Base-by-base conservation (phyloP, 2,888 invertebrate genomes). In the Pammene aurita region DNA sequence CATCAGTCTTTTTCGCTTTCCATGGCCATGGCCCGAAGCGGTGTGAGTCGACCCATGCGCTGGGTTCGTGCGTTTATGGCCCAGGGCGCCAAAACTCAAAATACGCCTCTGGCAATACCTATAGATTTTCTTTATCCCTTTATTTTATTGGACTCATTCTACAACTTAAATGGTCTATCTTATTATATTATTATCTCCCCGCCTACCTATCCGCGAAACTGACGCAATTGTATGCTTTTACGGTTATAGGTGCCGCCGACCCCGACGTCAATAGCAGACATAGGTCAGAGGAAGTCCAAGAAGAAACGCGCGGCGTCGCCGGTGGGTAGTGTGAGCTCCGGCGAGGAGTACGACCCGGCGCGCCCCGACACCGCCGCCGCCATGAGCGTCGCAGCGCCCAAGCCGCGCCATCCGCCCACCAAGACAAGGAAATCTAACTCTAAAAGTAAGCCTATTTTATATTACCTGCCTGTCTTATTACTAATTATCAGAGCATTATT, bases 271-370 rank as follows among this genome's bases (percentile, higher is more conserved):
- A 83, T 91, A 72, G 83, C 88, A 1, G 91, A 92, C 70, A 77
- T 92, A 67, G 90, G 90, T 13, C 91, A 86, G 73, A 84, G 88
- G 67, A 92, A 89, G 76, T 90, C 90, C 0, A 92, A 92, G 77
- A 92, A 92, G 80, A 92, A 92, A 73, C 81, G 88, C 50, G 84
- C 84, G 0, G 86, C 88, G 1, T 90, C 92, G 7, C 92, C 93
- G 0, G 86, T 83, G 1, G 77, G 83, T 44, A 90, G 92, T 71
- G 89, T 85, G 38, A 92, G 92, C 72, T 93, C 93, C 4, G 93
- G 93, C 60, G 93, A 93, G 75, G 93, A 93, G 76, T 93, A 93
- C 66, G 90, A 92, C 72, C 92, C 93, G 5, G 77, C 85, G 9
- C 82, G 85, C 5, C 90, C 89, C 0, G 92, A 91, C 68, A 88